These are phyloP conservation scores for Oncorhynchus kisutch DNA, from an alignment of 2,113 vertebrate species.

Conservation along the genomic window DNA sequence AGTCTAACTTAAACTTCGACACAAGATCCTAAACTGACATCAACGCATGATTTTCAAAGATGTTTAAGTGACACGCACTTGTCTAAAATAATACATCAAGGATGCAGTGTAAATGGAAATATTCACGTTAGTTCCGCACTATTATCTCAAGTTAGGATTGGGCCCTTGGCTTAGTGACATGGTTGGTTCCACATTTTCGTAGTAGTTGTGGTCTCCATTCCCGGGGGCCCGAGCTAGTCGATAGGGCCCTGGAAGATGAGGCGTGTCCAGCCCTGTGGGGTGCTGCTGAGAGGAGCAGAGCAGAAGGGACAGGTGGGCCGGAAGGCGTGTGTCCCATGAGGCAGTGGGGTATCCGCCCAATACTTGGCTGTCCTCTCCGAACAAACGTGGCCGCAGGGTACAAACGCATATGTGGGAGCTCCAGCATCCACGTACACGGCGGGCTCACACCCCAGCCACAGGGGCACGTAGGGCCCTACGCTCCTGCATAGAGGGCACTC, in stretches of 20 bases:
- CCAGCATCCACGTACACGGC: constrained; percentile 93
- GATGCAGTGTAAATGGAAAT: no score
- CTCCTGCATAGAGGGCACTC: constrained; percentile 96
- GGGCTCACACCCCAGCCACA: constrained; percentile 94
- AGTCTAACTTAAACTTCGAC: not conserved
- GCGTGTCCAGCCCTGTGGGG: constrained; percentile 82
- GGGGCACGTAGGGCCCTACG: constrained; percentile 93
- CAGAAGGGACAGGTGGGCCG: constrained; percentile 96
- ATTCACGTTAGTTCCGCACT: no score
- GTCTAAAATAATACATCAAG: no score
- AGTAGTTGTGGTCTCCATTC: constrained; percentile 6
- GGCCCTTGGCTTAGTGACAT: not conserved
- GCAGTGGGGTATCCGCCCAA: constrained; percentile 93
- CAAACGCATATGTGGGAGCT: constrained; percentile 89
- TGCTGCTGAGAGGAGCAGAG: constrained; percentile 81
- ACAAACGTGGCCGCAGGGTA: constrained; percentile 94
- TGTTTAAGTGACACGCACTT: no score
- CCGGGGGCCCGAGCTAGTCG: constrained; percentile 74
- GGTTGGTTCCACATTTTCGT: not conserved
- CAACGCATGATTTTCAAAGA: no score
- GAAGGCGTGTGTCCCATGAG: constrained; percentile 96
- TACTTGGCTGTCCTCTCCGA: constrained; percentile 93
- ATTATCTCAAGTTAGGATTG: not conserved
- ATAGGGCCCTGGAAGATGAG: constrained; percentile 97
- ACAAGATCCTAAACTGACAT: not conserved